phyloP scores from a whole-genome alignment of 2,113 vertebrate genomes.

The Colossoma macropomum region DNA sequence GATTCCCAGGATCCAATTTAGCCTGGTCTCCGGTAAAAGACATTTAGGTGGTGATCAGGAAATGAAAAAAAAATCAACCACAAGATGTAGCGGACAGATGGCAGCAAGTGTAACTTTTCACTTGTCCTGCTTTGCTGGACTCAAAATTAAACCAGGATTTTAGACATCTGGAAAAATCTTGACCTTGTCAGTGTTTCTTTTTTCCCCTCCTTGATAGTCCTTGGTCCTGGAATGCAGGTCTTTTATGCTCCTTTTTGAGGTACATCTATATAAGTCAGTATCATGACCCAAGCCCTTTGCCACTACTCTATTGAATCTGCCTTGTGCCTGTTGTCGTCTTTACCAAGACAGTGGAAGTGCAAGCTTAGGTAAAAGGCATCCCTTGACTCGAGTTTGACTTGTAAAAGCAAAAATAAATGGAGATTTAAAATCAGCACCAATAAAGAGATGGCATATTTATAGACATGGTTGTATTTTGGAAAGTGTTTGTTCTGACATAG shows the following conservation, averaged over 20 bases:
- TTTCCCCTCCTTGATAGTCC: not conserved
- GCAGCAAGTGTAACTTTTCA: conserved; percentile 69
- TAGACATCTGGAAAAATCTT: conserved; percentile 11
- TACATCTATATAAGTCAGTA: not conserved
- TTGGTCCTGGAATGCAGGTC: conserved; percentile 43
- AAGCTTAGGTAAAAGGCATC: conserved; percentile 2
- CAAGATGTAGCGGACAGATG: conserved; percentile 31
- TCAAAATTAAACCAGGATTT: conserved; percentile 57
- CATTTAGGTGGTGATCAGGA: not conserved
- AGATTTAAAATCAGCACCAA: conserved; percentile 33
- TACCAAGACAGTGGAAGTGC: conserved; percentile 6
- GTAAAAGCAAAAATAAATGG: conserved; percentile 29
- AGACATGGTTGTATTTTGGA: conserved; percentile 17
- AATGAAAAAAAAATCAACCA: not conserved
- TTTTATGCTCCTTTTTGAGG: conserved; percentile 51
- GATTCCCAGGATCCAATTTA: not conserved
- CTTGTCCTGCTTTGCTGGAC: conserved; percentile 37
- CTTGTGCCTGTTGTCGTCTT: conserved; percentile 26
- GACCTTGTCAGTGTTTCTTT: conserved; percentile 50
- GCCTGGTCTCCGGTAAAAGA: not conserved
- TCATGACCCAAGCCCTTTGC: not conserved
- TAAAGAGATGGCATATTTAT: conserved; percentile 59
- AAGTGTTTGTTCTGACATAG: not conserved
- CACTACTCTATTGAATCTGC: not conserved
- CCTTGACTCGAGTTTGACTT: conserved; percentile 25